Evolutionary conservation across 2,113 vertebrate species (phyloP).

Genomic region (Coturnix japonica): DNA sequence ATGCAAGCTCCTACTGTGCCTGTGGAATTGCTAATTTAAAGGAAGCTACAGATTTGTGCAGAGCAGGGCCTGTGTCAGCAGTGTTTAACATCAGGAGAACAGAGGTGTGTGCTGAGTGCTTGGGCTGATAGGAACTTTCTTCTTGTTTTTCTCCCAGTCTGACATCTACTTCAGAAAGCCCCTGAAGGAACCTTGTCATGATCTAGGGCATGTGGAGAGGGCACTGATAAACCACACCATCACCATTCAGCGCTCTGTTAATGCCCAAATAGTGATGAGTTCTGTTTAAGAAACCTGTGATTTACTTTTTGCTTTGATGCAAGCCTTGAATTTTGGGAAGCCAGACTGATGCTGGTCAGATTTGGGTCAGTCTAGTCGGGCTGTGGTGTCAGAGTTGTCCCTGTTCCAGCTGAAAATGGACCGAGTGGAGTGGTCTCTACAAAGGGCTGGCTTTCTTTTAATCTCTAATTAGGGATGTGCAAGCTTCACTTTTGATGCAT

Average conservation of each 20-base stretch:
- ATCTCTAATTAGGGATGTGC: not conserved
- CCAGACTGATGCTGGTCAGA: not conserved
- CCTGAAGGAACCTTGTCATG: not conserved
- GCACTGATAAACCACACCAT: not conserved
- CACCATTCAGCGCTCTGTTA: not conserved
- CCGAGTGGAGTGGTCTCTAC: not conserved
- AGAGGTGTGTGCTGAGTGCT: conserved; percentile 29
- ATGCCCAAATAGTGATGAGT: not conserved
- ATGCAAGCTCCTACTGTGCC: conserved; percentile 66
- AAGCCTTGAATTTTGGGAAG: not conserved
- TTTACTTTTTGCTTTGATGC: not conserved
- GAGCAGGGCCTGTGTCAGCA: conserved; percentile 60
- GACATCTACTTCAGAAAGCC: conserved; percentile 3
- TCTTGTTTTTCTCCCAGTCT: not conserved
- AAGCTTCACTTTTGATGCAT: not conserved
- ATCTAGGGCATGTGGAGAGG: not conserved
- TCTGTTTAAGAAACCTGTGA: not conserved
- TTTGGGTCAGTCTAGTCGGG: not conserved
- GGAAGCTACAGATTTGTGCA: conserved; percentile 35
- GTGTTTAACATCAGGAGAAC: conserved; percentile 34
- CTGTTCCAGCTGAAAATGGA: not conserved
- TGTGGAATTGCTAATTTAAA: conserved; percentile 71
- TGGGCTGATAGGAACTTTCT: not conserved
- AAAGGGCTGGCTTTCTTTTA: not conserved
- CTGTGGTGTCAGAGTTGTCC: not conserved